Evolutionary conservation across 2,797 vertebrate genomes (phyloP).

Genomic region (Lemur catta): DNA sequence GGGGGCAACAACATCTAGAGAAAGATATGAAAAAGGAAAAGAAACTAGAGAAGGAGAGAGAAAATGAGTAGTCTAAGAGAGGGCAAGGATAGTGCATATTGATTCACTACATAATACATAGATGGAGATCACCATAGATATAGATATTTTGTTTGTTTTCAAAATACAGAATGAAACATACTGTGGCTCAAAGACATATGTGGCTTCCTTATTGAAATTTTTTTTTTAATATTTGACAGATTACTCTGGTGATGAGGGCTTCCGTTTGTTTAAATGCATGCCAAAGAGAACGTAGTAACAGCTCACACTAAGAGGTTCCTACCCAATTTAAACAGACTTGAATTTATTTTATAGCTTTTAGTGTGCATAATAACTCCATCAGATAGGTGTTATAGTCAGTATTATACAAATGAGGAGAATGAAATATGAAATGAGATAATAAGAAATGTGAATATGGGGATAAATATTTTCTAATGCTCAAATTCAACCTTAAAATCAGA

Average conservation of each 20-base stretch:
- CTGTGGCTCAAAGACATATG: background rate
- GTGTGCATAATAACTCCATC: background rate
- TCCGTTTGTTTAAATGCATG: background rate
- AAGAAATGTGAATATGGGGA: background rate
- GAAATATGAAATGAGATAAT: background rate
- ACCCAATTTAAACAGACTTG: background rate
- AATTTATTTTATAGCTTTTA: slow-evolving; percentile 17
- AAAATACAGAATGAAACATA: background rate
- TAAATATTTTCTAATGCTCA: background rate
- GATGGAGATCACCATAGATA: background rate
- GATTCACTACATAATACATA: background rate
- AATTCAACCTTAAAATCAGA: background rate
- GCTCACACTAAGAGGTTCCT: background rate
- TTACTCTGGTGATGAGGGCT: background rate
- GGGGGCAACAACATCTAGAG: background rate
- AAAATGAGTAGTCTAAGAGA: background rate
- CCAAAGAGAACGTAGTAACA: background rate
- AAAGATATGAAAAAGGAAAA: background rate
- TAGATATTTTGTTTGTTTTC: background rate
- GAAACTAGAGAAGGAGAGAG: background rate
- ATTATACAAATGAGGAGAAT: slow-evolving; percentile 13
- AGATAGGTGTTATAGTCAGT: background rate
- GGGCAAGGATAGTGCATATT: background rate
- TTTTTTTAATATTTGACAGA: background rate
- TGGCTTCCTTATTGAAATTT: background rate